A percentile compares a stretch with the other conserved stretches of the same genome.
phyloP scores from a whole-genome alignment of 2,888 invertebrate species.

The Thecocarcelia acutangulata region DNA sequence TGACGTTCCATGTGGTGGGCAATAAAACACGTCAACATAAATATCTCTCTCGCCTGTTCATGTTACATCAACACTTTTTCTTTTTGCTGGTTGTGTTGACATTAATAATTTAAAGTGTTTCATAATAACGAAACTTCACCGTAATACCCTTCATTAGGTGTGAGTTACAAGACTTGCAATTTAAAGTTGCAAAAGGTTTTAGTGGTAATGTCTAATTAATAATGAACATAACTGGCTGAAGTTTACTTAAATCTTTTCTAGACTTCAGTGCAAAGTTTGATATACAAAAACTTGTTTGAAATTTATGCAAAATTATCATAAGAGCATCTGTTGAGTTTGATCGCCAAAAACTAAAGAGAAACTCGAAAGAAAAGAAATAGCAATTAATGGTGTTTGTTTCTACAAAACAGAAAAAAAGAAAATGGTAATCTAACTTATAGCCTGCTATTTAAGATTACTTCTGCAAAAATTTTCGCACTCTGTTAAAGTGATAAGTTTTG shows the following conservation, averaged over 20 bases:
- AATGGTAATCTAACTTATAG: too few species aligned
- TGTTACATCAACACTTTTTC: conserved; percentile 57
- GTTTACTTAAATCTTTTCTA: background rate
- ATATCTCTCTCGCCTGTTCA: conserved; percentile 45
- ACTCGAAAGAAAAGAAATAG: too few species aligned
- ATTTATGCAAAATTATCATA: too few species aligned
- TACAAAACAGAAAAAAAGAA: too few species aligned
- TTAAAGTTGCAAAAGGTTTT: background rate
- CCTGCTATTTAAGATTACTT: too few species aligned
- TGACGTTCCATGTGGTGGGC: conserved; percentile 37
- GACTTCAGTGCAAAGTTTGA: background rate
- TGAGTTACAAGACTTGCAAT: conserved; percentile 33
- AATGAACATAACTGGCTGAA: conserved; percentile 25
- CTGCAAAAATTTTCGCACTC: too few species aligned
- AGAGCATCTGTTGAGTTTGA: too few species aligned
- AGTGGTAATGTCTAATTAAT: conserved; percentile 49
- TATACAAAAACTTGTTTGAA: too few species aligned
- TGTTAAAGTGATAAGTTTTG: too few species aligned
- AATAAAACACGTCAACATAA: conserved; percentile 65
- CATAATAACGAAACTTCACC: conserved; percentile 45
- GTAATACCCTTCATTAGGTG: conserved; percentile 18
- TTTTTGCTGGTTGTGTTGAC: conserved; percentile 50
- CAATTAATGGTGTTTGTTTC: too few species aligned
- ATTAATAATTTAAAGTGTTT: conserved; percentile 67
- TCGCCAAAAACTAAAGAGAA: too few species aligned